A percentile compares a stretch with the other conserved stretches of the same genome.
phyloP scores from a whole-genome alignment of 1,140 invertebrate genomes.

The Papilio dardanus region DNA sequence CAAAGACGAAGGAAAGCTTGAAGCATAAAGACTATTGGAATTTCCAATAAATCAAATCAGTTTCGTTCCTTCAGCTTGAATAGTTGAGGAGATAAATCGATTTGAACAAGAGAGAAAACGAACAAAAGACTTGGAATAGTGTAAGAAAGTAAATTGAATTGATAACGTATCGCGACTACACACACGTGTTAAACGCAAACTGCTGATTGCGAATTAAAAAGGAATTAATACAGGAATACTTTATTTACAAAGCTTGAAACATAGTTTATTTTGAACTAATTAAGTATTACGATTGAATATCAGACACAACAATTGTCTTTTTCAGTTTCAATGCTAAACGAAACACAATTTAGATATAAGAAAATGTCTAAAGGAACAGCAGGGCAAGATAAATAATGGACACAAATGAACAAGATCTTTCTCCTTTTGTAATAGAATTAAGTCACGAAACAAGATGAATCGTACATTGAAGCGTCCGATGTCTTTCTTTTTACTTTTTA shows the following conservation, averaged over 20 bases:
- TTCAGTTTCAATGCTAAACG: background rate
- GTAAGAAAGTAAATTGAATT: slow-evolving; percentile 18
- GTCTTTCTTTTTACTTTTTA: slow-evolving; percentile 18
- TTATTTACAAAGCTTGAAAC: background rate
- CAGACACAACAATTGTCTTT: background rate
- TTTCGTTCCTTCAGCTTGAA: slow-evolving; percentile 21
- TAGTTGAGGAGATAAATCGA: slow-evolving; percentile 26
- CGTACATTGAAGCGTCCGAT: slow-evolving; percentile 26
- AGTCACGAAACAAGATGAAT: slow-evolving; percentile 33
- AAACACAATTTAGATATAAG: slow-evolving; percentile 9
- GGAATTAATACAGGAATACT: background rate
- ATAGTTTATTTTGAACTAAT: background rate
- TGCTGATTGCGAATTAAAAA: background rate
- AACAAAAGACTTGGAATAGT: slow-evolving; percentile 6
- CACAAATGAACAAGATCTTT: slow-evolving; percentile 17
- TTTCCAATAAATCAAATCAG: slow-evolving; percentile 25
- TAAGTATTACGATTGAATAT: background rate
- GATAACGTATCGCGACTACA: background rate
- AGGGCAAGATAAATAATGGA: slow-evolving; percentile 30
- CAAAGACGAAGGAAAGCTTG: slow-evolving; percentile 16
- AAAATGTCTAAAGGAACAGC: slow-evolving; percentile 9
- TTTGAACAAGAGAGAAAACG: slow-evolving; percentile 22
- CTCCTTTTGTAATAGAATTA: slow-evolving; percentile 34
- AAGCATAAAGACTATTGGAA: slow-evolving; percentile 27
- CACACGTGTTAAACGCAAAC: background rate